These are phyloP conservation scores for Orgyia antiqua DNA, from an alignment of 2,888 invertebrate genomes.

Conservation along the genomic window DNA sequence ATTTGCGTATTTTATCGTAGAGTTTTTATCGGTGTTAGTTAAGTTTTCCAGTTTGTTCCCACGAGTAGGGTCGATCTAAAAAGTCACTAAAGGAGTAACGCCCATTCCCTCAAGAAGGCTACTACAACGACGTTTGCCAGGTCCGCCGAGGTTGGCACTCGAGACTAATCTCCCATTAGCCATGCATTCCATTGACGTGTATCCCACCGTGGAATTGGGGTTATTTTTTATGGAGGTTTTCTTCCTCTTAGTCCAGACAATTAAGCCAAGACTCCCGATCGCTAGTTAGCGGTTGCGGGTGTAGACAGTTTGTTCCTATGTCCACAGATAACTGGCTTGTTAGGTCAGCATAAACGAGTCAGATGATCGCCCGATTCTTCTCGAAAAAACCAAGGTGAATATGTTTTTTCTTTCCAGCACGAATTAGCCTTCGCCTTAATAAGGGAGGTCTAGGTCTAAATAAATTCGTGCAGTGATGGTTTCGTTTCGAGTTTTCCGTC, in stretches of 20 bases:
- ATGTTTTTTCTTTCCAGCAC: no score
- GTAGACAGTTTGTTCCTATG: not conserved
- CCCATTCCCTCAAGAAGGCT: constrained; percentile 2
- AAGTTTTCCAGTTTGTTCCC: not conserved
- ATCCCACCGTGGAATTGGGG: constrained; percentile 18
- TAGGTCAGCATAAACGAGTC: not conserved
- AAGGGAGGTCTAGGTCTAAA: no score
- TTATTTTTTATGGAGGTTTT: constrained; percentile 1
- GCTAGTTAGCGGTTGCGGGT: not conserved
- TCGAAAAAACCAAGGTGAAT: no score
- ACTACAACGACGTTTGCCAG: constrained; percentile 12
- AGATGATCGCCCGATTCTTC: not conserved
- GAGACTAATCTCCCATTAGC: constrained; percentile 8
- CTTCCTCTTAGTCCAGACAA: not conserved
- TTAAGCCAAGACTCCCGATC: not conserved
- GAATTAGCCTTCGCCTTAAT: no score
- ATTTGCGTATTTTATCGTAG: no score
- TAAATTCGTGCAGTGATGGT: no score
- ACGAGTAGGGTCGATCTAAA: no score
- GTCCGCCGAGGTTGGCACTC: constrained; percentile 18
- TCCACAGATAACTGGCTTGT: not conserved
- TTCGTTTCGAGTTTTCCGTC: no score
- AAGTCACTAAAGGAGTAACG: not conserved
- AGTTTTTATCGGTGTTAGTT: no score
- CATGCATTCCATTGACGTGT: constrained; percentile 16